Percentiles rank a stretch among this genome's conserved stretches.
Evolutionary conservation across 2,888 invertebrate species (phyloP).

Genomic region (Laspeyria flexula): DNA sequence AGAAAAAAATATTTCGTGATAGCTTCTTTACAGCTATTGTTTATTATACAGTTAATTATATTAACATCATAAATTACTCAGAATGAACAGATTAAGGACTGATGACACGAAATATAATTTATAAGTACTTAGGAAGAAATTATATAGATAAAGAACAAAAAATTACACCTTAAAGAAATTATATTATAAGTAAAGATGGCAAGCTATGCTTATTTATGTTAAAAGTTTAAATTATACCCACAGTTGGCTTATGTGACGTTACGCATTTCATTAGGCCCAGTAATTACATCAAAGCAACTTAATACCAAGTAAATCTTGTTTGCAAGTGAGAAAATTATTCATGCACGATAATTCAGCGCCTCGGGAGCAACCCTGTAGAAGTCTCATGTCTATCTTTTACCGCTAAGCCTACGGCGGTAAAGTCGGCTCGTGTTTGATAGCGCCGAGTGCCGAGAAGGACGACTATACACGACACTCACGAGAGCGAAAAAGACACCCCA

Average conservation of each 20-base stretch:
- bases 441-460: conserved; percentile 63
- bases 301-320: conserved; percentile 62
- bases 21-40: background rate
- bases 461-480: conserved; percentile 45
- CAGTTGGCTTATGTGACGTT: conserved; percentile 30
- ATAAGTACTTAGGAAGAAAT: too few species aligned
- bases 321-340: conserved; percentile 67
- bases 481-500: conserved; percentile 65
- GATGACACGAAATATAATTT: too few species aligned
- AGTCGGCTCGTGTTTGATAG: conserved; percentile 77
- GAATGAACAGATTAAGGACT: background rate
- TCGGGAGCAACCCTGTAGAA: conserved; percentile 71
- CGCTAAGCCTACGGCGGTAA: conserved; percentile 83
- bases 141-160: too few species aligned
- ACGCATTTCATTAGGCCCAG: conserved; percentile 55
- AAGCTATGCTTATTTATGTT: conserved; percentile 36
- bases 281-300: conserved; percentile 67
- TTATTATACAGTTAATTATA: background rate
- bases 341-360: conserved; percentile 63
- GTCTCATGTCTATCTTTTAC: conserved; percentile 83
- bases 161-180: too few species aligned
- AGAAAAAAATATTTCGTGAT: too few species aligned
- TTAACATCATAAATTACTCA: background rate
- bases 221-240: conserved; percentile 37
- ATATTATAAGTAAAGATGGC: conserved; percentile 32